These are phyloP conservation scores for Neelides sp. DNA, from an alignment of 1,140 invertebrate species.

Conservation along the genomic window DNA sequence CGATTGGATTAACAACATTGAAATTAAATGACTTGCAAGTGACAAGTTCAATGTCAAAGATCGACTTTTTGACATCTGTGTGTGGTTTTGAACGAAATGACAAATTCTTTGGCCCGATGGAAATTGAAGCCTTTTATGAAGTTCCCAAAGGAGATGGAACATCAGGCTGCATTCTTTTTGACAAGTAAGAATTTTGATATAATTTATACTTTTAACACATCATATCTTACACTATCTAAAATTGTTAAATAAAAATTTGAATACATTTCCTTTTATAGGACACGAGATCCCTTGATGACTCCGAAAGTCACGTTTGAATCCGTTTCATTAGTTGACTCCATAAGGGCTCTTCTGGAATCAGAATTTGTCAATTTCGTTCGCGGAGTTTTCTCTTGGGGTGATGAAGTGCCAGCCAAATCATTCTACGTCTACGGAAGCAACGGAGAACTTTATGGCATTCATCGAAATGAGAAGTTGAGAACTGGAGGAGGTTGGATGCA, in stretches of 20 bases:
- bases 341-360: conserved; percentile 3
- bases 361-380: conserved; percentile 14
- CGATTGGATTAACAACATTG: not conserved
- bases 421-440: conserved; percentile 21
- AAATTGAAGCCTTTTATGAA: conserved; percentile 12
- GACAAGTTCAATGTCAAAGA: not conserved
- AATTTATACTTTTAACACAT: not conserved
- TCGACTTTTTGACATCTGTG: not conserved
- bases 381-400: conserved; percentile 14
- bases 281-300: not conserved
- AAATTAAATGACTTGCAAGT: not conserved
- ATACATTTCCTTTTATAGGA: conserved; percentile 2
- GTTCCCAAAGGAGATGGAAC: conserved; percentile 4
- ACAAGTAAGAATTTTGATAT: not conserved
- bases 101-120: no score
- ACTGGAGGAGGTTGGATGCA: no score
- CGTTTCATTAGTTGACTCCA: not conserved
- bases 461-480: conserved; percentile 3
- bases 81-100: not conserved
- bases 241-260: not conserved
- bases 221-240: not conserved
- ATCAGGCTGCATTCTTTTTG: conserved; percentile 15
- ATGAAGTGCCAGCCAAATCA: conserved; percentile 3
- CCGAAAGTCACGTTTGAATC: conserved; percentile 2
- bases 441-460: conserved; percentile 14